Evolutionary conservation across 2,113 vertebrate genomes (phyloP), one percentile per base, ranked within the genome.

Genomic region (Forbesichthys agassizii): DNA sequence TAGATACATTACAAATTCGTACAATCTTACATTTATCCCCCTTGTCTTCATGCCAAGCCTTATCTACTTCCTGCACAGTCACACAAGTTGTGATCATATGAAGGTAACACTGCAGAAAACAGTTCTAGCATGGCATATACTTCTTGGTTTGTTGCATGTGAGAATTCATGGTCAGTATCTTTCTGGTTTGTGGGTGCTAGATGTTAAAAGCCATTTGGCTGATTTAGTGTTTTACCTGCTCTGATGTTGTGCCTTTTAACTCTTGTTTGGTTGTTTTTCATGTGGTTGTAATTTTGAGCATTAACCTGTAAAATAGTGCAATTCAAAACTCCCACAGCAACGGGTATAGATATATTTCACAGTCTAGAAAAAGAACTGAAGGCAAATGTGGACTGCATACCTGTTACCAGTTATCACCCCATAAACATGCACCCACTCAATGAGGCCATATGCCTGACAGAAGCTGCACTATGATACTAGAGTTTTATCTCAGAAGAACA

Each of bases 61-160:
- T 33, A 67, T 67, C 66, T 6, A 12, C n/a, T 54, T 16, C n/a
- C n/a, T 57, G 7, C 11, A 5, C 64, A 33, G 56, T 42, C 16
- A 9, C 52, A 33, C n/a, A 63, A 11, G 54, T n/a, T 52, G 60
- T 66, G 42, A 47, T 16, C 59, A 10, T 27, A 42, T 74, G 48
- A 53, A 11, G 8, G 42, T 3, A 66, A 46, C 63, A 60, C 27
- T 33, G 54, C 46, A 58, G 36, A 68, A 59, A 46, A 5, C 46
- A 0, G 2, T 6, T 13, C 5, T 12, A 1, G 36, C 11, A 52
- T 49, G 67, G 48, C 33, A 27, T 47, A 55, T 47, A 55, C 27
- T 66, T 18, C n/a, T 48, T 27, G 0, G 8, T 57, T 55, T 67
- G 16, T 52, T 42, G 2, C 12, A 1, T 6, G 42, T 48, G 59